Evolutionary conservation across 2,888 invertebrate genomes (phyloP), one percentile per base, ranked within the genome.

Genomic region (Selenia dentaria): DNA sequence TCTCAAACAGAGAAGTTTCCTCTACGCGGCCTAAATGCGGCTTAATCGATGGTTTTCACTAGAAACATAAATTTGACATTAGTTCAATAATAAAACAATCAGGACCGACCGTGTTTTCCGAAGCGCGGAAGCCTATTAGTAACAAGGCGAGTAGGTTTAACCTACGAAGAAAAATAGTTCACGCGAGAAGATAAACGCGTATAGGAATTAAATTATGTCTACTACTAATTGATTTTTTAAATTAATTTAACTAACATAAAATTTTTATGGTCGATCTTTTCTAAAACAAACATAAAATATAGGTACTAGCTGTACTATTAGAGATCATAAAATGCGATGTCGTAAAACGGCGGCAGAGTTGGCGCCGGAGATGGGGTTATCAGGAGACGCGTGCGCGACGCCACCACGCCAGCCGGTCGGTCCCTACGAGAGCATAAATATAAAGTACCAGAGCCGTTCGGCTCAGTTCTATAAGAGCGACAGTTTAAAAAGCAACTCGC

Each of bases 321-420:
- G 13, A 13, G 38, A 16, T n/a, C 43, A 47, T 55, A 42, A 44
- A 38, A 45, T 43, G 29, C 26, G 47, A 48, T 44, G 46, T 51
- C 47, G 40, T 38, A 27, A 32, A 44, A 51, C 45, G 65, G 61
- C 64, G 65, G 58, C 53, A 62, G 54, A 70, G 66, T 68, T 76
- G 85, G 85, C 87, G 87, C 84, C 85, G 70, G 70, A 61, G 67
- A 57, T 58, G 67, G 59, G 89, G 89, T 88, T 89, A 89, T 89
- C 89, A 51, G 22, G 38, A 65, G 84, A 74, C 89, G 88, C 89
- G 89, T 88, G 88, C 89, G 85, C 78, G 79, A 73, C 79, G 82
- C 77, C 77, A 47, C 62, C 59, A 57, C 44, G 45, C 60, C 59
- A 56, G 56, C 50, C 62, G 53, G 10, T 8, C 58, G 58, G 44